phyloP scores from a whole-genome alignment of 2,888 invertebrate genomes.

The Gryllus longicercus region DNA sequence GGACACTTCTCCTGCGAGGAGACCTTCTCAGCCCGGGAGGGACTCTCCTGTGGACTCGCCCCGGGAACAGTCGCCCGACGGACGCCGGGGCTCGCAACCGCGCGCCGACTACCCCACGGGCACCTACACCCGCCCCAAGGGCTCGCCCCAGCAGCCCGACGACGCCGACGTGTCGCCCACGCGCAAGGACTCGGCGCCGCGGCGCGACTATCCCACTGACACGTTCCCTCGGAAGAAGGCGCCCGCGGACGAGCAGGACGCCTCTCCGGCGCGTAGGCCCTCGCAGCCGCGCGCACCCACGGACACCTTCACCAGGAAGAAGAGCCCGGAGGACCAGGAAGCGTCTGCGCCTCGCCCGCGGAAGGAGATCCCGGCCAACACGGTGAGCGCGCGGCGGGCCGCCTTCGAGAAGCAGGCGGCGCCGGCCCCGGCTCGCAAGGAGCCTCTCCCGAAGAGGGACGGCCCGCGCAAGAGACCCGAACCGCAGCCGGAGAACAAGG shows the following conservation, averaged over 20 bases:
- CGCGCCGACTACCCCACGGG: neutral
- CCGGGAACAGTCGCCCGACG: neutral
- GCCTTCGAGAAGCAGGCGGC: conserved; percentile 41
- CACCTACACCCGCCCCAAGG: too few species aligned
- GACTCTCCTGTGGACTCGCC: neutral
- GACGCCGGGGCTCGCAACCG: neutral
- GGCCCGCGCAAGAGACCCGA: neutral
- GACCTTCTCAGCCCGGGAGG: neutral
- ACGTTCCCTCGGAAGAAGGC: neutral
- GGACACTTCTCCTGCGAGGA: neutral
- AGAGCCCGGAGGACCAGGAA: neutral
- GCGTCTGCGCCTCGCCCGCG: neutral
- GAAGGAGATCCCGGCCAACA: neutral
- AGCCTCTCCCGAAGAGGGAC: neutral
- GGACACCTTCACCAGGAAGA: conserved; percentile 21
- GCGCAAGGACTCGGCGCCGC: conserved; percentile 18
- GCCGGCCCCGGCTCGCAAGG: conserved; percentile 38
- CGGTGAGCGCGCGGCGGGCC: neutral
- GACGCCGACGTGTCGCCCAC: neutral
- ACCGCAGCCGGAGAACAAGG: too few species aligned
- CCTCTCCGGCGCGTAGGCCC: neutral
- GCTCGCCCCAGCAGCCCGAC: neutral
- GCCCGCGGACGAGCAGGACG: neutral
- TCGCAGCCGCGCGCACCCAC: neutral
- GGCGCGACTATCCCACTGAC: neutral